phyloP scores from a whole-genome alignment of 2,797 vertebrate species.

The Scolopax rusticola region DNA sequence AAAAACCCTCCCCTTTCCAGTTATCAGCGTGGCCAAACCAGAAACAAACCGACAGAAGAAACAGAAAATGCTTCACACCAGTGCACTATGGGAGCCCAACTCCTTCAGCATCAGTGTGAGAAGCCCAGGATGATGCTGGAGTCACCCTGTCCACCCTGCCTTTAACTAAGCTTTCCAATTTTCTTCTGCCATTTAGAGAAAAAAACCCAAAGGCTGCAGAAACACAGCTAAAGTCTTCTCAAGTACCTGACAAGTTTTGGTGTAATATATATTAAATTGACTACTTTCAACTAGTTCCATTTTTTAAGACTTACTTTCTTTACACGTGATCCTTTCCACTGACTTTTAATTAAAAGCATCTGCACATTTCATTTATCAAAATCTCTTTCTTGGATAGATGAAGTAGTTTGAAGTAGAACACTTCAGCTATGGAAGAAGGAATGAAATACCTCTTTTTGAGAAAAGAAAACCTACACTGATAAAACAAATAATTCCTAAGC shows the following conservation, averaged over 20 bases:
- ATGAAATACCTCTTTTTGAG: neutral
- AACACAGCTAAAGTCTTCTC: neutral
- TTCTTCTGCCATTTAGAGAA: neutral
- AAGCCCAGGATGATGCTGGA: neutral
- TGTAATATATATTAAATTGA: neutral
- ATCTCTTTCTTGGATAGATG: neutral
- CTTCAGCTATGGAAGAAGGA: neutral
- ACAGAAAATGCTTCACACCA: neutral
- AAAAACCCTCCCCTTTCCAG: neutral
- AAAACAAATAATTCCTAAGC: neutral
- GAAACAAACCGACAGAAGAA: neutral
- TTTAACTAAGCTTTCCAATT: neutral
- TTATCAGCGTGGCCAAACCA: conserved; percentile 28
- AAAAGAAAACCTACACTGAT: neutral
- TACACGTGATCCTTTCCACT: neutral
- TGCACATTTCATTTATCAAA: neutral
- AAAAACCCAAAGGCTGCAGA: neutral
- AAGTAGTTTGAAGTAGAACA: neutral
- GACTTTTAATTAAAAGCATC: conserved; percentile 9
- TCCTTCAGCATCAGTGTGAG: neutral
- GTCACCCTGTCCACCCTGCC: neutral
- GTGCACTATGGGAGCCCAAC: neutral
- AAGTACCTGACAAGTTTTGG: neutral
- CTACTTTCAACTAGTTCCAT: neutral
- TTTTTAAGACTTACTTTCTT: neutral